Conservation (phyloP, 2,888 invertebrate genomes). For the Meganola albula region DNA sequence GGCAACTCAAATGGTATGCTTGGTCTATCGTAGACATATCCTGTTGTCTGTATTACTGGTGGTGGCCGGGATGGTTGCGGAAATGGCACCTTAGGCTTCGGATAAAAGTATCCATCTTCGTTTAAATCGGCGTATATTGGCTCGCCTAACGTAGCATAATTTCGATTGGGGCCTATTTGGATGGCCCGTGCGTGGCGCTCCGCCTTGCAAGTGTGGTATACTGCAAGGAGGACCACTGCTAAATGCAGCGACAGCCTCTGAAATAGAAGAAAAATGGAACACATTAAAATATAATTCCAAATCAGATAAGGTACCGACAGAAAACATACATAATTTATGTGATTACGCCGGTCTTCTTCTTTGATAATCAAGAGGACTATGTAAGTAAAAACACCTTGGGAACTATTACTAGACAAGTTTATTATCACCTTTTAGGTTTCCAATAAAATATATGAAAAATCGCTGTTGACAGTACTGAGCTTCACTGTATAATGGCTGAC, state of each 20-base stretch:
- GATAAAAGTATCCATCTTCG: constrained; percentile 72
- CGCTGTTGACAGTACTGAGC: too few species aligned
- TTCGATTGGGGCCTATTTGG: constrained; percentile 50
- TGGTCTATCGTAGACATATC: constrained; percentile 41
- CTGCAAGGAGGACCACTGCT: constrained; percentile 63
- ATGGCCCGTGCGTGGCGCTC: constrained; percentile 53
- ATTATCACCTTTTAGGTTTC: too few species aligned
- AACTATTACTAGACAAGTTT: too few species aligned
- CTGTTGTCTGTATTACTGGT: constrained; percentile 30
- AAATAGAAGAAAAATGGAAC: constrained; percentile 25
- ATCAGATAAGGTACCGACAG: too few species aligned
- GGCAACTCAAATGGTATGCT: constrained; percentile 26
- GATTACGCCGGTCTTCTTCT: too few species aligned
- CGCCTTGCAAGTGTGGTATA: constrained; percentile 56
- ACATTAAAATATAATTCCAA: not conserved
- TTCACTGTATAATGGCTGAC: too few species aligned
- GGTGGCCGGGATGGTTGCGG: constrained; percentile 44
- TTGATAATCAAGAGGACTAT: too few species aligned
- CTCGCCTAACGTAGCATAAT: constrained; percentile 59
- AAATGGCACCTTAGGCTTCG: constrained; percentile 62
- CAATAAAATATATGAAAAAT: too few species aligned
- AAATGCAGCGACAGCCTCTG: constrained; percentile 73
- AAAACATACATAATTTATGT: too few species aligned
- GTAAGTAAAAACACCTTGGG: too few species aligned
- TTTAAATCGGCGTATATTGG: constrained; percentile 56